Evolutionary conservation across 2,888 invertebrate genomes (phyloP).

Genomic region (Drosophila nigritarsus): DNA sequence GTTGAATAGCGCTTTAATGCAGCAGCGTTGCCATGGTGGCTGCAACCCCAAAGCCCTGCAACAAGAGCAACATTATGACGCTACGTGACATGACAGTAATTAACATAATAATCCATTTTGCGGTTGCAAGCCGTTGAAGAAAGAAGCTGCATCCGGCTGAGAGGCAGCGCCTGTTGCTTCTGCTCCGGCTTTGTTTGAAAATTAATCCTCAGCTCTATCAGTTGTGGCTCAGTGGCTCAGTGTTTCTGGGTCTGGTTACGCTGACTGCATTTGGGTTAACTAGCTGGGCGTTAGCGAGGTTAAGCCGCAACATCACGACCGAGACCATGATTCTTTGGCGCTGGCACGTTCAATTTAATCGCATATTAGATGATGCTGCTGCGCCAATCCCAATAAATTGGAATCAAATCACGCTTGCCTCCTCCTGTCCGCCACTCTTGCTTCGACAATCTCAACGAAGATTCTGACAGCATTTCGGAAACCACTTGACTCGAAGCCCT

Average conservation of each 20-base stretch:
- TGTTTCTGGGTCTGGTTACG: conserved; percentile 20
- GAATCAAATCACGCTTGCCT: conserved; percentile 15
- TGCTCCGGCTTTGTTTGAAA: conserved; percentile 3
- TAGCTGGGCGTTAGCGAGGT: conserved; percentile 71
- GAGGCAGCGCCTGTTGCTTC: conserved; percentile 9
- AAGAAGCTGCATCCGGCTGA: conserved; percentile 42
- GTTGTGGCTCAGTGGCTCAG: background rate
- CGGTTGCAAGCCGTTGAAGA: conserved; percentile 50
- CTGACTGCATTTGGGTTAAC: conserved; percentile 65
- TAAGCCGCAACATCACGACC: conserved; percentile 60
- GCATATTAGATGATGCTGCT: conserved; percentile 60
- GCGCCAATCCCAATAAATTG: conserved; percentile 63
- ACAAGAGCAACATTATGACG: conserved; percentile 36
- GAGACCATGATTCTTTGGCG: conserved; percentile 34
- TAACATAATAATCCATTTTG: conserved; percentile 76
- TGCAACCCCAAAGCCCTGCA: conserved; percentile 4
- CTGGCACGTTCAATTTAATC: conserved; percentile 69
- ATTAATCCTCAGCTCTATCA: conserved; percentile 13
- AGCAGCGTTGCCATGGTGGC: conserved; percentile 24
- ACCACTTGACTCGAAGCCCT: conserved; percentile 25
- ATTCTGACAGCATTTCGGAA: conserved; percentile 28
- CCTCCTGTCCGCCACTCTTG: background rate
- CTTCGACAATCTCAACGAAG: conserved; percentile 19
- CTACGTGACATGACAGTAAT: conserved; percentile 74
- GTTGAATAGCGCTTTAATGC: conserved; percentile 65